These are phyloP conservation scores for Myotis yumanensis DNA, from an alignment of 2,113 vertebrate genomes.

Conservation along the genomic window DNA sequence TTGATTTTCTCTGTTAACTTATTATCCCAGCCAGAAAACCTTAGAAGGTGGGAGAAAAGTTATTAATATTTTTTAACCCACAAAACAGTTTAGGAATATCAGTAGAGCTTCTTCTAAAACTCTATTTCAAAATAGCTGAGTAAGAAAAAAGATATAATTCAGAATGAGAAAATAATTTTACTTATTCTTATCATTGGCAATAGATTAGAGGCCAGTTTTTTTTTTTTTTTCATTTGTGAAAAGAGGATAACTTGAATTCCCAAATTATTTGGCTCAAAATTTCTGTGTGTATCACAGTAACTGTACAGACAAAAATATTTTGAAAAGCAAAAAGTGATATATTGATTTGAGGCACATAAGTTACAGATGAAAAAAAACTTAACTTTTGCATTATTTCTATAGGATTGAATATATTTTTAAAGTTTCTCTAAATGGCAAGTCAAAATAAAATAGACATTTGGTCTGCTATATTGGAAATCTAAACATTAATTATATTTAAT, in stretches of 20 bases:
- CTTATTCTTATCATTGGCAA: not conserved
- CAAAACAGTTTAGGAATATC: not conserved
- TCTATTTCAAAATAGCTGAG: not conserved
- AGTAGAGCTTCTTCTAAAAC: not conserved
- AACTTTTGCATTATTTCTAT: not conserved
- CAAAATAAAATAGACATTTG: not conserved
- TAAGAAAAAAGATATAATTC: not conserved
- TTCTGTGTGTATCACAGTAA: not conserved
- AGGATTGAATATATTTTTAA: not conserved
- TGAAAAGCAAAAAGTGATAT: not conserved
- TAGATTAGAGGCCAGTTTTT: not conserved
- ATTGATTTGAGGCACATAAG: not conserved
- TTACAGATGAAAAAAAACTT: not conserved
- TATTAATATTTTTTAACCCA: not conserved
- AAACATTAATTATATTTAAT: not conserved
- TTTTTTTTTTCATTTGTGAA: not conserved
- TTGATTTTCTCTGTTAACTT: not conserved
- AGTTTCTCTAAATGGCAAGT: not conserved
- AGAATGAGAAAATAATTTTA: not conserved
- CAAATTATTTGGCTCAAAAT: constrained; percentile 1
- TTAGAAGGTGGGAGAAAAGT: not conserved
- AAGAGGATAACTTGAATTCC: not conserved
- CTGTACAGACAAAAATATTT: not conserved
- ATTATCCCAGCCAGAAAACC: not conserved
- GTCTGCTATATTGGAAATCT: not conserved